Conservation (phyloP, 2,888 invertebrate species). For the Papilio demoleus region DNA sequence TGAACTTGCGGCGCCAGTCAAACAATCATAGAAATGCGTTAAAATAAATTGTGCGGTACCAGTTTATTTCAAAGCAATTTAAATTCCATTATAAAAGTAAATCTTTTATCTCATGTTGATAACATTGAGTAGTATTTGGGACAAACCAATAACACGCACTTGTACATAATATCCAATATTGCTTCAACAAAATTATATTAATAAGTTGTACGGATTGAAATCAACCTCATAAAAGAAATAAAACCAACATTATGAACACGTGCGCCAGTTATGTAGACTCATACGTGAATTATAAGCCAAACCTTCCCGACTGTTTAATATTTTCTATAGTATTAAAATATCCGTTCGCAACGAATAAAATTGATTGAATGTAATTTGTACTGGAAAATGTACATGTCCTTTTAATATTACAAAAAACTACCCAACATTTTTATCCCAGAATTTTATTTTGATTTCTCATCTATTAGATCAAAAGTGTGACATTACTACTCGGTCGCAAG, state of each 20-base stretch:
- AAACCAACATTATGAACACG: constrained; percentile 38
- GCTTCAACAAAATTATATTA: constrained; percentile 36
- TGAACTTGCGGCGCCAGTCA: too few relatives aligned
- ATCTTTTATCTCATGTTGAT: not conserved
- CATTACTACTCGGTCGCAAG: not conserved
- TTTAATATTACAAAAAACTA: too few relatives aligned
- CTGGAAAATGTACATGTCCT: not conserved
- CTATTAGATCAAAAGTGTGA: not conserved
- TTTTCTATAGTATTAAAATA: constrained; percentile 8
- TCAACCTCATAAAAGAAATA: constrained; percentile 40
- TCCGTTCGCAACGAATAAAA: not conserved
- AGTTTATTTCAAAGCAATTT: not conserved
- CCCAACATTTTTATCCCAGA: not conserved
- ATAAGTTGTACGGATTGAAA: constrained; percentile 39
- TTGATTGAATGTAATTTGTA: not conserved
- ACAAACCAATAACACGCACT: constrained; percentile 23
- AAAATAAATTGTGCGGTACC: too few relatives aligned
- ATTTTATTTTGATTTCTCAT: not conserved
- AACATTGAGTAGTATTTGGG: not conserved
- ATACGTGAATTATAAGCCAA: constrained; percentile 37
- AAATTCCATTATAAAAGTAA: not conserved
- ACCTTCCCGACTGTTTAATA: constrained; percentile 31
- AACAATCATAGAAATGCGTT: too few relatives aligned
- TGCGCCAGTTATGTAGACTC: constrained; percentile 37
- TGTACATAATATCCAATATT: constrained; percentile 31